Evolutionary conservation across 2,797 vertebrate genomes (phyloP), one percentile per base, ranked within the genome.

Genomic region (Staurois parvus): DNA sequence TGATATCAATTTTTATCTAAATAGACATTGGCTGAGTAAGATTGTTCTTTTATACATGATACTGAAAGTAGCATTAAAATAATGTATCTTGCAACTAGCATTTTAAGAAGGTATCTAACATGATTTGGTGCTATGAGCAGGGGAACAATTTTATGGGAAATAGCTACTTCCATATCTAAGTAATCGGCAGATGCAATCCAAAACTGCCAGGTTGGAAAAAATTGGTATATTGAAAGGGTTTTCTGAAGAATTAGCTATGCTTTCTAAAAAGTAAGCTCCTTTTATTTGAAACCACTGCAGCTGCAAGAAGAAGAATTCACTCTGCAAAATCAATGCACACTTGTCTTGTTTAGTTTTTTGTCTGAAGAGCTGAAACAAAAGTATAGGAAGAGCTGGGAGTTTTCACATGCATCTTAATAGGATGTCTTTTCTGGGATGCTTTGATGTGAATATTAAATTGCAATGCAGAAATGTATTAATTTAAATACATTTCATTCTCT

Each of bases 321-420:
- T 89, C 67, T 88, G 88, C 88, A 93, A 93, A 93, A 91, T 90
- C 90, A 90, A 92, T 87, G 85, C 73, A 88, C 87, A 89, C 87
- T 72, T 73, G 37, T 91, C 92, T 88, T 90, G 89, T 89, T 87
- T 86, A 88, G 88, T 87, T 88, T 88, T 74, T 87, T 91, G 87
- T 78, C 88, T 90, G 85, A 73, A 84, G 89, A 88, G 87, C 32
- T 90, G 89, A 92, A 91, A 94, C 90, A 93, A 92, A 89, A 85
- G 87, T 85, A 90, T 81, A 86, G 90, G 90, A 91, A 93, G 87
- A 89, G 75, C 87, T 62, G 83, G 76, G 88, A 90, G 79, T 84
- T 92, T 92, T 88, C 91, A 17, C 88, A 37, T 91, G 91, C 90
- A 91, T 91, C 84, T 90, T 91, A 94, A 94, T 90, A 87, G 88